Evolutionary conservation across 2,888 invertebrate species (phyloP).

Genomic region (Agrotis segetum): DNA sequence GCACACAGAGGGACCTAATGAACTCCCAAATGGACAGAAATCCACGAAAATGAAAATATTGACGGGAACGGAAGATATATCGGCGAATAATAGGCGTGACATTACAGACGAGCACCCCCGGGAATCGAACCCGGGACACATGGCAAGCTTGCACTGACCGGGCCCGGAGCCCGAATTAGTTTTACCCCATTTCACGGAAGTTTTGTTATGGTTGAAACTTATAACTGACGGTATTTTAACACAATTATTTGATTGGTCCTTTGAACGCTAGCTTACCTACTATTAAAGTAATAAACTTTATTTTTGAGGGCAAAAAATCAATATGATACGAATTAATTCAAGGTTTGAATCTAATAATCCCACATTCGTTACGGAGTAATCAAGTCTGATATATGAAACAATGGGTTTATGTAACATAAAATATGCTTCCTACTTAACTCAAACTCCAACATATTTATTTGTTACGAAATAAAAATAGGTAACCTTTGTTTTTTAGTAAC

Average conservation of each 20-base stretch:
- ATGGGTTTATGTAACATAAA: not conserved
- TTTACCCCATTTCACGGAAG: constrained; percentile 89
- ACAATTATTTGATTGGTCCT: constrained; percentile 40
- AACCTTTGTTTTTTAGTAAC: too few relatives aligned
- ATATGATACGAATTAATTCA: constrained; percentile 24
- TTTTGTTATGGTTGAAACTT: constrained; percentile 80
- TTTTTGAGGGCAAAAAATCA: constrained; percentile 36
- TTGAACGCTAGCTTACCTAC: not conserved
- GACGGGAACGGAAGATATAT: constrained; percentile 87
- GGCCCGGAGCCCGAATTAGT: constrained; percentile 82
- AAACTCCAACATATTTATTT: too few relatives aligned
- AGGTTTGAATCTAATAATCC: constrained; percentile 25
- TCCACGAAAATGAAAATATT: constrained; percentile 86
- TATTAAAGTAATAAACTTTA: constrained; percentile 31
- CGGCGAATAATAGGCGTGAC: constrained; percentile 89
- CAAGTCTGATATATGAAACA: constrained; percentile 14
- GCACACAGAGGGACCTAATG: constrained; percentile 71
- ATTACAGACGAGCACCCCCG: constrained; percentile 85
- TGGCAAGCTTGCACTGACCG: constrained; percentile 79
- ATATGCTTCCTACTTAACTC: not conserved
- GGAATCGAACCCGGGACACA: constrained; percentile 87
- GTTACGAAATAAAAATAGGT: too few relatives aligned
- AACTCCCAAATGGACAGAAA: constrained; percentile 81
- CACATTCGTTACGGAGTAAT: constrained; percentile 39
- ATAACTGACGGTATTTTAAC: constrained; percentile 62